A percentile compares a stretch with the other conserved stretches of the same genome.
Conservation (phyloP, 2,797 vertebrate species). For the Coregonus suidteri region DNA sequence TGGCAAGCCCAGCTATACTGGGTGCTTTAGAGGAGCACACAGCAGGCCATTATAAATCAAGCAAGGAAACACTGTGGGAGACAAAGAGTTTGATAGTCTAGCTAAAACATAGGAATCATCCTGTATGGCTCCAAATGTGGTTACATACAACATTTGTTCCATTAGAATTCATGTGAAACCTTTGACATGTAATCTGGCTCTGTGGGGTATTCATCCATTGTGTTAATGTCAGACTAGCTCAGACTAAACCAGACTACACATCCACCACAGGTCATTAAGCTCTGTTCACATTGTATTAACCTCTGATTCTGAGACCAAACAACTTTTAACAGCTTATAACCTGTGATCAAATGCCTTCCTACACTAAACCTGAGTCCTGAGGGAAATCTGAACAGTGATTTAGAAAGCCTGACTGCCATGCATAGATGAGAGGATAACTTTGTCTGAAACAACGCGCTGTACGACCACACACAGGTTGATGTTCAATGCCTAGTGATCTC, state of each 20-base stretch:
- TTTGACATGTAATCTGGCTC: background rate
- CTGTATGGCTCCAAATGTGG: background rate
- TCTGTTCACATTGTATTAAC: constrained; percentile 3
- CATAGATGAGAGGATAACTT: background rate
- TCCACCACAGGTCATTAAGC: background rate
- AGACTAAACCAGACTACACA: background rate
- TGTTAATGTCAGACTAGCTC: background rate
- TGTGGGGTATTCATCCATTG: background rate
- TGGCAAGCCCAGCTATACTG: background rate
- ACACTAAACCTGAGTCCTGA: background rate
- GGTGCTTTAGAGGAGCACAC: background rate
- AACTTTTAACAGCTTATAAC: background rate
- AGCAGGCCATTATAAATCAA: background rate
- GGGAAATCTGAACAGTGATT: background rate
- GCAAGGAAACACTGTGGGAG: background rate
- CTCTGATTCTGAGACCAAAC: background rate
- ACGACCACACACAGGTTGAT: background rate
- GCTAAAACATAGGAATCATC: background rate
- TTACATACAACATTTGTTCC: background rate
- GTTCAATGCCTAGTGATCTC: background rate
- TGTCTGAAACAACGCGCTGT: background rate
- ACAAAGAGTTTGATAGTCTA: background rate
- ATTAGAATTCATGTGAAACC: background rate
- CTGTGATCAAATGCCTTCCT: background rate
- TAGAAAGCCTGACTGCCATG: background rate